Evolutionary conservation across 35 echinoderm and acorn worm genomes (phyloP).

Genomic region (Diadema setosum): DNA sequence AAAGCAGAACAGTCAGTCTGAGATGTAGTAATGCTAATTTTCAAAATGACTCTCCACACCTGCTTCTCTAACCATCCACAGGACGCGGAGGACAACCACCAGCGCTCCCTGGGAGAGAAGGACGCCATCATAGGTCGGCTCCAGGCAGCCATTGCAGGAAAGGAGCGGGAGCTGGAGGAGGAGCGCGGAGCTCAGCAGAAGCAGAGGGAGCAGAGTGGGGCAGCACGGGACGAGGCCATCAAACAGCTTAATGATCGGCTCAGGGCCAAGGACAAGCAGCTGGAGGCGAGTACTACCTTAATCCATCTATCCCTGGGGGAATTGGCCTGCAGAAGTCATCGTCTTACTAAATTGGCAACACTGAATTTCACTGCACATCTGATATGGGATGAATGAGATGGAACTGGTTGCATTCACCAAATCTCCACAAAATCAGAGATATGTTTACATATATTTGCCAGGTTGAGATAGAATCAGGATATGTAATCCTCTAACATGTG

Average conservation of each 20-base stretch:
- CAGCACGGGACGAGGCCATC: conserved; percentile 46
- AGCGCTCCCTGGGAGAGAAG: conserved; percentile 62
- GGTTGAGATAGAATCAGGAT: no score
- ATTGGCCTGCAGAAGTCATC: neutral
- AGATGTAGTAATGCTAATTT: no score
- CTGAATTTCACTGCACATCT: no score
- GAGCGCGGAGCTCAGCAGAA: conserved; percentile 5
- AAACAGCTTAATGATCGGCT: conserved; percentile 67
- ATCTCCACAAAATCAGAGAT: no score
- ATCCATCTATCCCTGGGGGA: neutral
- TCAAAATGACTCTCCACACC: no score
- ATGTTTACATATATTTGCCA: no score
- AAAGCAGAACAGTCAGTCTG: no score
- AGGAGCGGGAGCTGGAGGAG: conserved; percentile 48
- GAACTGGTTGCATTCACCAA: no score
- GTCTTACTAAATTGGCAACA: no score
- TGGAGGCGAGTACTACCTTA: conserved; percentile 34
- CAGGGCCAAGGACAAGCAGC: conserved; percentile 63
- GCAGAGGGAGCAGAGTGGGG: conserved; percentile 2
- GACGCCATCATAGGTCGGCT: conserved; percentile 70
- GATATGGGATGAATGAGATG: no score
- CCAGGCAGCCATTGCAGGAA: conserved; percentile 50
- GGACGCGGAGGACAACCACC: conserved; percentile 35
- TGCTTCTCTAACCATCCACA: no score
- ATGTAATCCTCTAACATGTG: no score